Base-by-base conservation (phyloP, 2,888 invertebrate species). In the Dromius quadrimaculatus region DNA sequence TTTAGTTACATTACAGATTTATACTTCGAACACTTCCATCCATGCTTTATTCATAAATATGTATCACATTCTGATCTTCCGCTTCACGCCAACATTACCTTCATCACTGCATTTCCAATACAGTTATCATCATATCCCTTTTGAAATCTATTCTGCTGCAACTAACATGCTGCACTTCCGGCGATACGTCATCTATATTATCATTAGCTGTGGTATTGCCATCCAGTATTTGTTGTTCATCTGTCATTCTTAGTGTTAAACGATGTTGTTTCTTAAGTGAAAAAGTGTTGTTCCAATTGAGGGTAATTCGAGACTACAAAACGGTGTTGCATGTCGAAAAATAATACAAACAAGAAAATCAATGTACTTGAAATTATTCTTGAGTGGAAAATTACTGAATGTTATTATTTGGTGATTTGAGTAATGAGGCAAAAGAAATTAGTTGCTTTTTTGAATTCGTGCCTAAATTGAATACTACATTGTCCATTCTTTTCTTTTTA, bases 111-210 rank as follows among this genome's bases (percentile, higher is more conserved):
- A n/a, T n/a, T n/a, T n/a, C n/a, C n/a, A n/a, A n/a, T n/a, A n/a
- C n/a, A n/a, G n/a, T n/a, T n/a, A 54, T 28, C 28, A 28, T 8
- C 3, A 28, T 8, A 28, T 54, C 50, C 28, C 50, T 13, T 43
- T 5, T 28, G 4, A 28, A 5, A 8, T 54, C 17, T 28, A 54
- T 54, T 28, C 50, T 54, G 15, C 41, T 1, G 41, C 50, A 13
- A 28, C 23, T 15, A 23, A 54, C 50, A 65, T 65, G 65, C 36
- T 22, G 65, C 19, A 65, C 65, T 65, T 65, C 65, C 65, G 65
- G 65, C 20, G 65, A 65, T 65, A 65, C 65, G 65, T 65, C 50
- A 65, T 65, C 65, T 65, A 50, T 50, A 50, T 65, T 65, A 65
- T 65, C 50, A 34, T 47, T 65, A 65, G 50, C 36, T 47, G 32